Evolutionary conservation across 2,113 vertebrate genomes (phyloP).

Genomic region (Gorsachius goisagi): DNA sequence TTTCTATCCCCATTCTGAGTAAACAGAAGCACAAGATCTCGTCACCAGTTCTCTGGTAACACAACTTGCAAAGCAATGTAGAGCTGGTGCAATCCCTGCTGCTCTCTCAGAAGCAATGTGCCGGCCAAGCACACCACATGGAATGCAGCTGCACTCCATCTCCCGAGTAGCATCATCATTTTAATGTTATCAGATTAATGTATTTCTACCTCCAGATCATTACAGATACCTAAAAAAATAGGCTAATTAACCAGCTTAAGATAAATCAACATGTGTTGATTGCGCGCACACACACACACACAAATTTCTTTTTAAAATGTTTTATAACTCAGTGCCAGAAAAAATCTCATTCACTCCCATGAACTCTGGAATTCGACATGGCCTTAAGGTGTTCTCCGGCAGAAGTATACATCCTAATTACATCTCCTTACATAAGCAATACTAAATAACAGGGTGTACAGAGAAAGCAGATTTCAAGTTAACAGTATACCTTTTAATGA

Average conservation of each 20-base stretch:
- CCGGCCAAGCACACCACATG: rapidly evolving
- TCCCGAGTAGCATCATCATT: background rate
- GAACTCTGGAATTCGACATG: background rate
- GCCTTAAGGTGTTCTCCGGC: background rate
- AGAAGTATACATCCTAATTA: background rate
- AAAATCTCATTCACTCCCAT: background rate
- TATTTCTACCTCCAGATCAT: background rate
- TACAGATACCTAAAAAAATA: background rate
- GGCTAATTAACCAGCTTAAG: background rate
- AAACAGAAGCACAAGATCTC: background rate
- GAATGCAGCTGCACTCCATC: background rate
- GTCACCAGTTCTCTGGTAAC: background rate
- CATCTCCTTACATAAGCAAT: background rate
- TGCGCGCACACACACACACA: rapidly evolving
- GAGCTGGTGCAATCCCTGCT: background rate
- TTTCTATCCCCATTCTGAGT: background rate
- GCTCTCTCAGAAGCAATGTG: background rate
- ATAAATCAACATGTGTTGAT: background rate
- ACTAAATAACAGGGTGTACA: background rate
- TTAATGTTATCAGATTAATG: no score
- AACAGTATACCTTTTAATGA: background rate
- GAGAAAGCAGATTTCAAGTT: background rate
- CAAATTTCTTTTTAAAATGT: background rate
- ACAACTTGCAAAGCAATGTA: background rate
- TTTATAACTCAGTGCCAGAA: background rate